Evolutionary conservation across 2,113 vertebrate genomes (phyloP).

Genomic region (Lepidothrix coronata): DNA sequence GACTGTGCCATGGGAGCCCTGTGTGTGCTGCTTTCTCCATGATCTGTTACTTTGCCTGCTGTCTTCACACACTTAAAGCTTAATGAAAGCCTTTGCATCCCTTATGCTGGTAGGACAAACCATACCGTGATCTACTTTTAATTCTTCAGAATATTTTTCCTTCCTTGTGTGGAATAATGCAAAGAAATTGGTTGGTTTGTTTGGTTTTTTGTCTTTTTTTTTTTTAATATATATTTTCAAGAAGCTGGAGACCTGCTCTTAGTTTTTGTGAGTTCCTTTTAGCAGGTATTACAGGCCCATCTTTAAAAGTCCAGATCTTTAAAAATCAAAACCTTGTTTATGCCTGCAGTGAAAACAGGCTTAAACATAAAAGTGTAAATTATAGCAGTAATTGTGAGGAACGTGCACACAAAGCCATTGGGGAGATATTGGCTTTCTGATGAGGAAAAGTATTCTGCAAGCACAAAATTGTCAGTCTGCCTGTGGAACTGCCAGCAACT

Average conservation of each 20-base stretch:
- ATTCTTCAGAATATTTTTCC: not conserved
- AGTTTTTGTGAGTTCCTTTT: not conserved
- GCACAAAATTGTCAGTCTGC: not conserved
- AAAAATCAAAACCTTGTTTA: not conserved
- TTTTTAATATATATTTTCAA: not conserved
- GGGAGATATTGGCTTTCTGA: not conserved
- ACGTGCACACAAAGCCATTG: fast-evolving
- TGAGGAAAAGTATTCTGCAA: not conserved
- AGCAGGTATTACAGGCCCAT: not conserved
- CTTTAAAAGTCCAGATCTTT: not conserved
- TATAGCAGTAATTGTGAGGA: not conserved
- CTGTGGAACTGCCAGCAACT: not conserved
- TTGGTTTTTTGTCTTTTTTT: not conserved
- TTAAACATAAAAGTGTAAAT: not conserved
- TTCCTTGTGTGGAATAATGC: not conserved
- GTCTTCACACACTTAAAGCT: not conserved
- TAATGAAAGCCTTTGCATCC: not conserved
- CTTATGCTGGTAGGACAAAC: not conserved
- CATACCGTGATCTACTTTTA: not conserved
- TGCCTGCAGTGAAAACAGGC: not conserved
- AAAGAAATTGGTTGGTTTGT: not conserved
- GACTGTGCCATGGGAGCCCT: not conserved
- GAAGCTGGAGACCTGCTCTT: not conserved
- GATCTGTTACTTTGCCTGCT: not conserved
- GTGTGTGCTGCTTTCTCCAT: not conserved